These are phyloP conservation scores for Cherax quadricarinatus DNA, from an alignment of 1,140 invertebrate genomes.

Conservation along the genomic window DNA sequence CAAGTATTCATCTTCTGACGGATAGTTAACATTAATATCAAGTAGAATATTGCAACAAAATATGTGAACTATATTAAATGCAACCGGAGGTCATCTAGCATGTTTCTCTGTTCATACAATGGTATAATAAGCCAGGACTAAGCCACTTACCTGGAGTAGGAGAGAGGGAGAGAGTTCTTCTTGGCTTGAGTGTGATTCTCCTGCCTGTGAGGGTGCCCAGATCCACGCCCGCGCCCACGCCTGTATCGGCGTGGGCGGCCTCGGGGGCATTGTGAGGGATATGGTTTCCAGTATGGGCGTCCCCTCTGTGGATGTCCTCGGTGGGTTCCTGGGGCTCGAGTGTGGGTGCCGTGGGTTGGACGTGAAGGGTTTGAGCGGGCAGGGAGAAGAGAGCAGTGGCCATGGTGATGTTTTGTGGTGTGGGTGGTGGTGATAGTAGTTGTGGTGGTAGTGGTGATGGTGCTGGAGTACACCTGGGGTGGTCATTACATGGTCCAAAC, in stretches of 20 bases:
- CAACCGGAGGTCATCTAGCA: no score
- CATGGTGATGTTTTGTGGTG: conserved; percentile 39
- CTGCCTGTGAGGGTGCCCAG: conserved; percentile 69
- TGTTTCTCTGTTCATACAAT: no score
- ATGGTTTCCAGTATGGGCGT: conserved; percentile 16
- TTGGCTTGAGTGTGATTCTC: conserved; percentile 70
- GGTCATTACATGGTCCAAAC: background rate
- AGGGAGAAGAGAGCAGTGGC: conserved; percentile 66
- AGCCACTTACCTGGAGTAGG: conserved; percentile 67
- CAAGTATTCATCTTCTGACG: no score
- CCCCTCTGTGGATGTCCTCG: background rate
- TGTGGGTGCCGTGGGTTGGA: background rate
- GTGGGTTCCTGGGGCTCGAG: conserved; percentile 29
- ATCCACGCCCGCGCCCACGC: conserved; percentile 62
- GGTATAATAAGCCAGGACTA: no score
- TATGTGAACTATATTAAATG: no score
- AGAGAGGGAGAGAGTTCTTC: conserved; percentile 70
- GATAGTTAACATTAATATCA: no score
- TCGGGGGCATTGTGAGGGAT: conserved; percentile 25
- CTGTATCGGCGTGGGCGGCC: conserved; percentile 14
- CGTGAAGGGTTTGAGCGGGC: conserved; percentile 39
- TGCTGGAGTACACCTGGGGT: no score
- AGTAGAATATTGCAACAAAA: no score
- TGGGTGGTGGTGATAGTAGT: background rate
- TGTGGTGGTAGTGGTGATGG: no score